A percentile compares a stretch with the other conserved stretches of the same genome.
These are phyloP conservation scores for Apocrypta bakeri DNA, from an alignment of 1,140 invertebrate species.

Conservation along the genomic window DNA sequence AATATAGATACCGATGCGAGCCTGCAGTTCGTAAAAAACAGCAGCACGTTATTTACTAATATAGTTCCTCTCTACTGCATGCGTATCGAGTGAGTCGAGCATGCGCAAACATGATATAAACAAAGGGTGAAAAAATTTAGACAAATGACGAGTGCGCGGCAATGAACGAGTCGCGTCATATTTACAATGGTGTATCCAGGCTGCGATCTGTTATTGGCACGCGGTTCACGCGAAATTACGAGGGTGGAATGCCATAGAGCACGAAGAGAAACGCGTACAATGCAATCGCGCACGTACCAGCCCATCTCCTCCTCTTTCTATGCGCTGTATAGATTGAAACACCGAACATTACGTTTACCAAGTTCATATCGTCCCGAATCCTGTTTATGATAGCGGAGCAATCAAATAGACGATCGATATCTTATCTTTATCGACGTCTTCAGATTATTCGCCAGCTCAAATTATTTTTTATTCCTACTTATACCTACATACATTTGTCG, in stretches of 20 bases:
- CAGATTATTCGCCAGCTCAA: background rate
- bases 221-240: constrained; percentile 46
- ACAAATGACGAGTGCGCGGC: constrained; percentile 37
- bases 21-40: constrained; percentile 28
- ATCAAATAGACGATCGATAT: constrained; percentile 68
- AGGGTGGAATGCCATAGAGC: constrained; percentile 52
- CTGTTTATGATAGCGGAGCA: constrained; percentile 35
- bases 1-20: background rate
- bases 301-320: constrained; percentile 28
- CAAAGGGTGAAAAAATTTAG: constrained; percentile 33
- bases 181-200: constrained; percentile 64
- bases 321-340: constrained; percentile 1
- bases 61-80: background rate
- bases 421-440: background rate
- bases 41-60: constrained; percentile 23
- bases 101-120: background rate
- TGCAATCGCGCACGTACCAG: constrained; percentile 30
- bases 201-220: constrained; percentile 64
- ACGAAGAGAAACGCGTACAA: background rate
- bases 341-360: constrained; percentile 51
- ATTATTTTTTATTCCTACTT: too few species aligned
- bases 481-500: too few species aligned
- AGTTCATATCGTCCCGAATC: constrained; percentile 67
- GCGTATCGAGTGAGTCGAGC: background rate
- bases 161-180: constrained; percentile 65